These are phyloP conservation scores for Antechinus flavipes DNA, from an alignment of 2,113 vertebrate genomes.

Conservation along the genomic window DNA sequence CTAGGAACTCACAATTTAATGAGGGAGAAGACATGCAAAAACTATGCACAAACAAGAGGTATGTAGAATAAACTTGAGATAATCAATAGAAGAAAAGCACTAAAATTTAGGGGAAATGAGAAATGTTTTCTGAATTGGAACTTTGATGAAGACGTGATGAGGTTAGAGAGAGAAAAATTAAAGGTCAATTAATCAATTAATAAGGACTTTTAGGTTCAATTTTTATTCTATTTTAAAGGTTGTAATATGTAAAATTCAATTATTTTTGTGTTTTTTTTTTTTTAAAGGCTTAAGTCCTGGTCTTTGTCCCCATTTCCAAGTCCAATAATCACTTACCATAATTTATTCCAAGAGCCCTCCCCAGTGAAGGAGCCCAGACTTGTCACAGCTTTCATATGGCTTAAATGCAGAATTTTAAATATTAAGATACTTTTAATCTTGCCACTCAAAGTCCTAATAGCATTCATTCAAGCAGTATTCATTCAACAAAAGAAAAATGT, in stretches of 20 bases:
- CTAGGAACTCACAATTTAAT: background rate
- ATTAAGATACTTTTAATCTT: constrained; percentile 21
- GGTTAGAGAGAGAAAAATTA: background rate
- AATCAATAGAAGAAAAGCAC: background rate
- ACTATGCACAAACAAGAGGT: background rate
- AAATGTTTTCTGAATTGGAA: background rate
- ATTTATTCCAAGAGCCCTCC: background rate
- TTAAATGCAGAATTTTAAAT: constrained; percentile 50
- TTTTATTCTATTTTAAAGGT: background rate
- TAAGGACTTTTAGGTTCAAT: background rate
- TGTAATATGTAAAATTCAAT: background rate
- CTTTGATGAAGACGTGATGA: background rate
- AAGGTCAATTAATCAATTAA: background rate
- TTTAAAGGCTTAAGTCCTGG: background rate
- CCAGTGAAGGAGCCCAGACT: background rate
- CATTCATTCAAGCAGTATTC: constrained; percentile 19
- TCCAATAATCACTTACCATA: background rate
- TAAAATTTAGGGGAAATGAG: background rate
- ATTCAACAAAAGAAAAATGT: constrained; percentile 42
- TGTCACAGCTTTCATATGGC: background rate
- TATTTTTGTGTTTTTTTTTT: background rate
- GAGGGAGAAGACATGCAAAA: background rate
- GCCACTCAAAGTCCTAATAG: constrained; percentile 25
- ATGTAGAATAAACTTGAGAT: background rate
- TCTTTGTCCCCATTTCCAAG: background rate